phyloP scores from a whole-genome alignment of 2,888 invertebrate genomes.

The Blera fallax region DNA sequence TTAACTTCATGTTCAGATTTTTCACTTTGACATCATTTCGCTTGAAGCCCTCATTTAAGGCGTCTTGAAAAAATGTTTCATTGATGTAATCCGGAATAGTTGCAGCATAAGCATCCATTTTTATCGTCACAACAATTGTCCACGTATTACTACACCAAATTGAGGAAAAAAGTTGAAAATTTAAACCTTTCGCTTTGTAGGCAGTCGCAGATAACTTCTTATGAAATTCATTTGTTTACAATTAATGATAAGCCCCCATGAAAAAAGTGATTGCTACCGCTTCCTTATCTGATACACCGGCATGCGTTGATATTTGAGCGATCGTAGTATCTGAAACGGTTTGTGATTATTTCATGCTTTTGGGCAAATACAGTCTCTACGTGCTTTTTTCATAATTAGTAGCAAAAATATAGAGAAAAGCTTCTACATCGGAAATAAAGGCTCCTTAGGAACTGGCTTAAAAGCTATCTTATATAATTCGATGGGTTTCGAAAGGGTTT shows the following conservation, averaged over 20 bases:
- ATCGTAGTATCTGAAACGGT: too few relatives aligned
- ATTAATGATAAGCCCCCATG: neutral
- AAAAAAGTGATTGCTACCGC: neutral
- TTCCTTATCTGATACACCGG: neutral
- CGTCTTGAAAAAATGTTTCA: slow-evolving; percentile 78
- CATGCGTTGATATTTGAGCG: neutral
- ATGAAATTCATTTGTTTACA: neutral
- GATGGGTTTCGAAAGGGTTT: too few relatives aligned
- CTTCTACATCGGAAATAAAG: too few relatives aligned
- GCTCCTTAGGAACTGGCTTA: too few relatives aligned
- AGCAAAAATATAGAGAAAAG: too few relatives aligned
- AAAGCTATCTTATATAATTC: too few relatives aligned
- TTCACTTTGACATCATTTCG: slow-evolving; percentile 78
- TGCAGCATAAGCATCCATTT: neutral
- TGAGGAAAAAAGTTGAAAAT: neutral
- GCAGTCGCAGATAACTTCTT: neutral
- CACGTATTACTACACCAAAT: neutral
- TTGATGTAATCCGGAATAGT: neutral
- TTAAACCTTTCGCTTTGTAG: neutral
- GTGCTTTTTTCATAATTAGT: too few relatives aligned
- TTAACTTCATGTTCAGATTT: slow-evolving; percentile 76
- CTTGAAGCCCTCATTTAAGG: slow-evolving; percentile 78
- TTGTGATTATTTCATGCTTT: neutral
- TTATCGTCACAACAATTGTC: neutral
- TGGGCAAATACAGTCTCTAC: too few relatives aligned